A percentile compares a stretch with the other conserved stretches of the same genome.
Conservation (phyloP, 2,797 vertebrate species). For the Staurois parvus region DNA sequence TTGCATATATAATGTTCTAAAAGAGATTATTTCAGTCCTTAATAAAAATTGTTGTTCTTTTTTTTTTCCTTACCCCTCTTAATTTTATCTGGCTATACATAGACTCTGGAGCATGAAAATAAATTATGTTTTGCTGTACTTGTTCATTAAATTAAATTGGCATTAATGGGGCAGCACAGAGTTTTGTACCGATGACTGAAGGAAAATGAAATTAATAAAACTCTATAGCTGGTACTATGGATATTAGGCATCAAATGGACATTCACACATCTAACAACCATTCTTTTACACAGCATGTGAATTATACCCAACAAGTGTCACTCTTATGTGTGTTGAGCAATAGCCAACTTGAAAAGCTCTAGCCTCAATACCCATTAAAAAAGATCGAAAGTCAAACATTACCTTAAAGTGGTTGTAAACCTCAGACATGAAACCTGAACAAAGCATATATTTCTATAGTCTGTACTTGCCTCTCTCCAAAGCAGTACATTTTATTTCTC, state of each 20-base stretch:
- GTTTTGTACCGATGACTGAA: background rate
- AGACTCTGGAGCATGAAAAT: constrained; percentile 72
- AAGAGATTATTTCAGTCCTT: constrained; percentile 78
- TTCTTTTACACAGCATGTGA: background rate
- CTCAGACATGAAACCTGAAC: no score
- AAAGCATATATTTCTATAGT: no score
- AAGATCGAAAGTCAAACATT: no score
- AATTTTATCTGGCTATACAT: constrained; percentile 70
- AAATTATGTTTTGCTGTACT: constrained; percentile 20
- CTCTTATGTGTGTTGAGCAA: background rate
- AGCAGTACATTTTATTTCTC: no score
- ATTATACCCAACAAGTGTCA: background rate
- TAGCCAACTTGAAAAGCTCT: background rate
- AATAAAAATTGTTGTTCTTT: constrained; percentile 66
- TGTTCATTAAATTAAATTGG: constrained; percentile 15
- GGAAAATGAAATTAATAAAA: background rate
- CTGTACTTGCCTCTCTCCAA: no score
- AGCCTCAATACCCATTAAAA: no score
- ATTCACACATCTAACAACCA: background rate
- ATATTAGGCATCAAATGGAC: background rate
- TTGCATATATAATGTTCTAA: constrained; percentile 81
- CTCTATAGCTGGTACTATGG: background rate
- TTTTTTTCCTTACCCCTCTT: constrained; percentile 70
- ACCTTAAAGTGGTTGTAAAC: no score
- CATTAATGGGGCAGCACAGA: background rate